Base-by-base conservation (phyloP, 2,888 invertebrate species). In the Philopedon plagiatum region DNA sequence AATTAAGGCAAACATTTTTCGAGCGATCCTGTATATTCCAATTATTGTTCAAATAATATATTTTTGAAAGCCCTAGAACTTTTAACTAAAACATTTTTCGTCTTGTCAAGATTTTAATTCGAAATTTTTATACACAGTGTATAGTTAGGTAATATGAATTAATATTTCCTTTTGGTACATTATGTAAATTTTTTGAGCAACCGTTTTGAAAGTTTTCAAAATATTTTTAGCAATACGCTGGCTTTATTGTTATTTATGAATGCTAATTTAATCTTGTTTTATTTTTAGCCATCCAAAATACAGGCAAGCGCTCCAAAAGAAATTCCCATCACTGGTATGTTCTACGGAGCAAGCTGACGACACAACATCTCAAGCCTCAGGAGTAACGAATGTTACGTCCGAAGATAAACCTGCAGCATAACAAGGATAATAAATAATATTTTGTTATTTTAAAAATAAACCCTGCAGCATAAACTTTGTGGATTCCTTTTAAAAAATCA, bases 241-340 rank as follows among this genome's bases (percentile, higher is more conserved):
- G 18, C 15, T 34, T 57, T 34, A n/a, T n/a, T n/a, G 4, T 57
- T 34, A 13, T 34, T 8, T 7, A 13, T 15, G 18, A 46, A 62
- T 46, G 32, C 7, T 34, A 23, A 21, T 15, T 23, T 5, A 37
- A 23, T 44, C 19, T 1, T 19, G 5, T 39, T 2, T 15, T 34
- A 29, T 18, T 86, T 86, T 13, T 84, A 93, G 93, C 83, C 93
- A 94, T 86, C 93, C 93, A 13, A 93, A 92, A 85, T 94, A 93
- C 86, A 89, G 93, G 77, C 91, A 91, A 69, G 94, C 92, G 41
- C 87, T 95, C 75, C 90, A 91, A 85, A 89, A 91, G 87, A 91
- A 90, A 83, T 93, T 94, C 89, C 95, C 95, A 29, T 91, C 92
- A 71, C 87, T 94, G 81, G 89, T 91, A 13, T 93, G 93, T 82